A percentile compares a stretch with the other conserved stretches of the same genome.
Evolutionary conservation across 2,113 vertebrate genomes (phyloP).

Genomic region (Semnornis frantzii): DNA sequence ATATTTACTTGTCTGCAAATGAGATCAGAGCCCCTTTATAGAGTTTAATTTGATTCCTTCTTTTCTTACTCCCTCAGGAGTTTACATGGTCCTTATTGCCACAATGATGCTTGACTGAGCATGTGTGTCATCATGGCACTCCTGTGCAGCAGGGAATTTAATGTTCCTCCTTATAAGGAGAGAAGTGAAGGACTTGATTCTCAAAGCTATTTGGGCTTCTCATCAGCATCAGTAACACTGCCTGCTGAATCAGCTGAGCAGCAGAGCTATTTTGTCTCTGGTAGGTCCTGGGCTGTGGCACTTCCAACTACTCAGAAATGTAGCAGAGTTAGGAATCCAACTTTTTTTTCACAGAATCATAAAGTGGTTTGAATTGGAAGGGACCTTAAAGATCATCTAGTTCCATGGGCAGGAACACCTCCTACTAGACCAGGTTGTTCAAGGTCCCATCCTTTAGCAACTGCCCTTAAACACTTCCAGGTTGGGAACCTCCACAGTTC

Average conservation of each 20-base stretch:
- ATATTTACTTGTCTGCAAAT: constrained; percentile 15
- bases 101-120: rapidly evolving
- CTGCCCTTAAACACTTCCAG: too few relatives aligned
- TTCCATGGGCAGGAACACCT: too few relatives aligned
- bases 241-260: background rate
- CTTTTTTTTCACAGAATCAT: background rate
- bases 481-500: too few relatives aligned
- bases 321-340: background rate
- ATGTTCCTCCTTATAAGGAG: background rate
- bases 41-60: background rate
- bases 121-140: rapidly evolving
- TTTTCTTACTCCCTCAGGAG: background rate
- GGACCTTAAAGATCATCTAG: too few relatives aligned
- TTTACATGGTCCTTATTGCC: background rate
- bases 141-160: background rate
- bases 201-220: background rate
- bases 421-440: too few relatives aligned
- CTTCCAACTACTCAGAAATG: background rate
- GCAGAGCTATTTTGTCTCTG: rapidly evolving
- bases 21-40: background rate
- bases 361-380: background rate
- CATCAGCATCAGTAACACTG: background rate
- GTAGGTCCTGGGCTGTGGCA: background rate
- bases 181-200: background rate
- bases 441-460: too few relatives aligned